Evolutionary conservation across 2,797 vertebrate species (phyloP).

Genomic region (Syngnathus acus): DNA sequence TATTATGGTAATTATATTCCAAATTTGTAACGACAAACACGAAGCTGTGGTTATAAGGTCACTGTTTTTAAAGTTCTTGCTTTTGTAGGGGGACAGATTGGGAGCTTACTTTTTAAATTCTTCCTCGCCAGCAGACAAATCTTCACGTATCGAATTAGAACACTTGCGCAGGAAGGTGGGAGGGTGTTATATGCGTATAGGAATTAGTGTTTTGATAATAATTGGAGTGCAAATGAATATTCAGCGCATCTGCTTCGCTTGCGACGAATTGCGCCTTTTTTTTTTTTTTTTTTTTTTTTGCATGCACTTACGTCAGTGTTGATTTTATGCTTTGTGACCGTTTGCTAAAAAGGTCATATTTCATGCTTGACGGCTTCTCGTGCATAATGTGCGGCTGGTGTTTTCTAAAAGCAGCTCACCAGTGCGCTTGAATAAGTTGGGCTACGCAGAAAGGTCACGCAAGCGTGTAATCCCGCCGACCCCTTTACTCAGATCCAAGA

Average conservation of each 20-base stretch:
- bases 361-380: constrained; percentile 16
- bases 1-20: background rate
- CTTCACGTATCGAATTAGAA: constrained; percentile 2
- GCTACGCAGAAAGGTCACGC: constrained; percentile 25
- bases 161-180: background rate
- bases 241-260: constrained; percentile 30
- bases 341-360: constrained; percentile 28
- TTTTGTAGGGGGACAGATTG: constrained; percentile 2
- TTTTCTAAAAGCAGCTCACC: constrained; percentile 7
- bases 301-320: constrained; percentile 3
- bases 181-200: background rate
- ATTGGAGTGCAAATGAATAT: constrained; percentile 38
- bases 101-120: constrained; percentile 3
- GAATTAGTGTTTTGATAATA: constrained; percentile 15
- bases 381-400: constrained; percentile 10
- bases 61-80: background rate
- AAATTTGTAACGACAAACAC: background rate
- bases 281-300: constrained; percentile 11
- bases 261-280: constrained; percentile 15
- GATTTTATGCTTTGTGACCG: constrained; percentile 16
- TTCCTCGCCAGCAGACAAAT: constrained; percentile 11
- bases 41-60: background rate
- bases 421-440: constrained; percentile 4
- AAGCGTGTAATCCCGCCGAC: constrained; percentile 9
- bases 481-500: constrained; percentile 8